Base-by-base conservation (phyloP, 2,113 vertebrate species). In the Arenaria interpres region DNA sequence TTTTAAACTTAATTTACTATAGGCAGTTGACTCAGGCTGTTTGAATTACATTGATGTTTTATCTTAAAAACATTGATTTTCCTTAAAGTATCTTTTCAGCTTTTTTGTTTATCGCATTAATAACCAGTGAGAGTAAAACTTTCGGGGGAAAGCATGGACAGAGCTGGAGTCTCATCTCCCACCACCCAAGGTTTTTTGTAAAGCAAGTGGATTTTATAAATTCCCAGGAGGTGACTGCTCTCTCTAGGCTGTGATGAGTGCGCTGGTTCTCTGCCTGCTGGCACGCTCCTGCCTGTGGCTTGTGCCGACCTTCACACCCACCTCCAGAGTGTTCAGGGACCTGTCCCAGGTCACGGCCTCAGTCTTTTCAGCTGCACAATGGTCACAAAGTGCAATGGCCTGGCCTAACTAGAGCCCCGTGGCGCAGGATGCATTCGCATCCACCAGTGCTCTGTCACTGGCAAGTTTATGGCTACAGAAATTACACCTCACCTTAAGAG, bases 1-100 rank as follows among this genome's bases (percentile, higher is more conserved):
- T 94, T 98, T 97, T 98, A 98, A 98, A 98, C 98, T 98, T 98
- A 98, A 98, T 98, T 98, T 98, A 98, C 97, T 97, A 91, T 85
- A 97, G 91, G 95, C 94, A 90, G 91, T 98, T 98, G 98, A 96
- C 95, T 97, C 8, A 46, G 93, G 92, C 89, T 94, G 75, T 91
- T 95, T 83, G 89, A 96, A 97, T 98, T 98, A 96, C 93, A 96
- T 88, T 96, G 96, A 97, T 95, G 80, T 96, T 98, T 98, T 98
- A 96, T 95, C 94, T 98, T 96, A 95, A 97, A 98, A 97, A 77
- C 96, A 98, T 97, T 96, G 98, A 98, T 98, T 98, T 90, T 45
- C 18, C 79, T 85, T 84, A 91, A 97, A 96, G 93, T 97, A 94
- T 94, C 89, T 97, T 94, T 91, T 97, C 93, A 97, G 66, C 90